A percentile compares a stretch with the other conserved stretches of the same genome.
These are phyloP conservation scores for Fragum whitleyi DNA, from an alignment of 2,888 invertebrate genomes.

Conservation along the genomic window DNA sequence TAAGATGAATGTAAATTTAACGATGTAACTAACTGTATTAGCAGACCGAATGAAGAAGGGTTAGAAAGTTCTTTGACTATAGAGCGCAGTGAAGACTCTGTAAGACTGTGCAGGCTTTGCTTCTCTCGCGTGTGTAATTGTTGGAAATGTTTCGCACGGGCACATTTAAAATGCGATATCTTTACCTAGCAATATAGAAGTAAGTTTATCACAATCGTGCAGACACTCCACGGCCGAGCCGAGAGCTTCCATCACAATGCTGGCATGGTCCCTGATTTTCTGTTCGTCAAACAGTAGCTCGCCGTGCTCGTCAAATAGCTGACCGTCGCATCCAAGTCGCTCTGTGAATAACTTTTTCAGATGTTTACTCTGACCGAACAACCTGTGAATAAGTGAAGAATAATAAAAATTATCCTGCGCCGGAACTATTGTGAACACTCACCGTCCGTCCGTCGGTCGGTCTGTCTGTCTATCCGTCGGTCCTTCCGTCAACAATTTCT, in stretches of 20 bases:
- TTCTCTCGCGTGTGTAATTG: no score
- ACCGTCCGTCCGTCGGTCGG: neutral
- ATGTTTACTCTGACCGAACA: constrained; percentile 75
- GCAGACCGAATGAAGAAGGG: no score
- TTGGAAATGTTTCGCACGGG: no score
- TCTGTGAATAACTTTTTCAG: constrained; percentile 74
- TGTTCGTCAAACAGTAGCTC: constrained; percentile 71
- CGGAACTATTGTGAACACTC: no score
- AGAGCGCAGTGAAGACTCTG: no score
- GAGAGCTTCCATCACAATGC: constrained; percentile 80
- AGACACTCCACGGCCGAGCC: constrained; percentile 81
- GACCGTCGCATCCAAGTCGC: constrained; percentile 58
- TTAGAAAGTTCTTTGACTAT: no score
- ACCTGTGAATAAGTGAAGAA: constrained; percentile 71
- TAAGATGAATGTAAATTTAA: no score
- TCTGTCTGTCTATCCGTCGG: no score
- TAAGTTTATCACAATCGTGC: constrained; percentile 76
- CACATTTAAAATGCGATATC: no score
- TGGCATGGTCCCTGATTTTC: constrained; percentile 75
- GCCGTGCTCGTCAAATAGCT: constrained; percentile 54
- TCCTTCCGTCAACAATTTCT: neutral
- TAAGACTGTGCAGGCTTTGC: no score
- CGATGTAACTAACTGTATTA: no score
- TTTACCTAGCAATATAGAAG: constrained; percentile 69
- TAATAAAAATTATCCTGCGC: neutral